These are phyloP conservation scores for Dione vanillae DNA, from an alignment of 2,888 invertebrate species.

Conservation along the genomic window DNA sequence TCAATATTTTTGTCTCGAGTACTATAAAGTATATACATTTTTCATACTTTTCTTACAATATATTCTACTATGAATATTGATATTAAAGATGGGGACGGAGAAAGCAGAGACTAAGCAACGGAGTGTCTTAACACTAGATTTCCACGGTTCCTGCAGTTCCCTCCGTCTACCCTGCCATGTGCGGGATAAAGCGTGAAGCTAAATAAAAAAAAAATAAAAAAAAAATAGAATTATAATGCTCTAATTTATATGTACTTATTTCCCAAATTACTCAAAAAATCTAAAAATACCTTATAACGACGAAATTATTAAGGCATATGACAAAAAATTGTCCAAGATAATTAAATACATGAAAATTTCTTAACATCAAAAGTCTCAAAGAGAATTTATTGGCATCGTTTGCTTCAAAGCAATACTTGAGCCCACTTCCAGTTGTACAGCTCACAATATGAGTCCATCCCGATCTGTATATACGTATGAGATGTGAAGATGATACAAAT, in stretches of 20 bases:
- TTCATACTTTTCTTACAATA: neutral
- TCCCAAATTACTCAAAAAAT: no score
- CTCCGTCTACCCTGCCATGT: no score
- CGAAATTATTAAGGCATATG: neutral
- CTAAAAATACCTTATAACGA: no score
- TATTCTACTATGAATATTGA: no score
- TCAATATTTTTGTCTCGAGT: neutral
- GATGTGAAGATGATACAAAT: slow-evolving; percentile 4
- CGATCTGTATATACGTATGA: slow-evolving; percentile 30
- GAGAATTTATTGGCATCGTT: slow-evolving; percentile 27
- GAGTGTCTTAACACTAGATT: no score
- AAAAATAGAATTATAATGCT: no score
- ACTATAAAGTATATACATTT: neutral
- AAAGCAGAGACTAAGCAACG: no score
- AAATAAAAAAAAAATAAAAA: no score
- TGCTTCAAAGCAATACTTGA: slow-evolving; percentile 38
- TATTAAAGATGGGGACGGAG: no score
- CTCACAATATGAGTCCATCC: slow-evolving; percentile 27
- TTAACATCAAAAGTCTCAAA: slow-evolving; percentile 21
- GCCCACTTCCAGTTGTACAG: slow-evolving; percentile 33
- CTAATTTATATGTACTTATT: no score
- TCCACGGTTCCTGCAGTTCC: no score
- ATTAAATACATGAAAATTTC: slow-evolving; percentile 13
- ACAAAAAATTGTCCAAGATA: slow-evolving; percentile 3
- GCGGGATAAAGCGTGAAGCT: no score